Conservation (phyloP, 92 coral and sea anemone genomes). For the Anthopleura xanthogrammica region DNA sequence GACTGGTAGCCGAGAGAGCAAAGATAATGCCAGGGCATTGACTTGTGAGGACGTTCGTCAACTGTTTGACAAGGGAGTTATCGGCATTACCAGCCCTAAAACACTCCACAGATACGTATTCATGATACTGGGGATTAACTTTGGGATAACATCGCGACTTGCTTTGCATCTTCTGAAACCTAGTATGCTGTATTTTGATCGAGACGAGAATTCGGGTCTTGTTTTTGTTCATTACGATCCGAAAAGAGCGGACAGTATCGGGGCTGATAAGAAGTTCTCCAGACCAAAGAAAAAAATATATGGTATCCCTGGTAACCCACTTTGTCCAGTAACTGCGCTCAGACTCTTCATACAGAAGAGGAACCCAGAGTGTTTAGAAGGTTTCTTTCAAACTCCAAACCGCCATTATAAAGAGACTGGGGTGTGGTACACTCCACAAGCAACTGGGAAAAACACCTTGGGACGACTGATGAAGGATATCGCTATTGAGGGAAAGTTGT, state of each 20-base stretch:
- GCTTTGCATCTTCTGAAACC: conserved; percentile 67
- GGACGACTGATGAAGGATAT: conserved; percentile 77
- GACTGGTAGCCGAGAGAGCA: conserved; percentile 53
- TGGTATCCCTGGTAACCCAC: conserved; percentile 69
- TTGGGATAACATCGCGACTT: conserved; percentile 75
- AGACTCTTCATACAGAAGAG: conserved; percentile 68
- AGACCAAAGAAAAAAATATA: conserved; percentile 59
- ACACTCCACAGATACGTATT: conserved; percentile 73
- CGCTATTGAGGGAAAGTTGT: conserved; percentile 63
- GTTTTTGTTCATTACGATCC: conserved; percentile 60
- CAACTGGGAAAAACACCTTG: conserved; percentile 70
- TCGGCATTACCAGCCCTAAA: conserved; percentile 71
- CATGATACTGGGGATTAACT: conserved; percentile 73
- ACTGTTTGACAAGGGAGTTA: conserved; percentile 69
- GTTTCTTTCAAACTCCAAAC: conserved; percentile 81
- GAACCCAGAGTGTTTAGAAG: conserved; percentile 53
- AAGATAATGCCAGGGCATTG: conserved; percentile 52
- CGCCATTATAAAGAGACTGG: conserved; percentile 70
- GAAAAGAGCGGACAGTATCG: conserved; percentile 23
- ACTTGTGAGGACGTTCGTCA: conserved; percentile 61
- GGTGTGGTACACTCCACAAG: conserved; percentile 74
- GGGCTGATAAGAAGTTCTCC: conserved; percentile 30
- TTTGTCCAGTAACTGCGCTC: conserved; percentile 78
- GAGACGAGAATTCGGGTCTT: conserved; percentile 62
- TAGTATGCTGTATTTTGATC: conserved; percentile 68